Evolutionary conservation across 2,113 vertebrate species (phyloP).

Genomic region (Amphilophus citrinellus): DNA sequence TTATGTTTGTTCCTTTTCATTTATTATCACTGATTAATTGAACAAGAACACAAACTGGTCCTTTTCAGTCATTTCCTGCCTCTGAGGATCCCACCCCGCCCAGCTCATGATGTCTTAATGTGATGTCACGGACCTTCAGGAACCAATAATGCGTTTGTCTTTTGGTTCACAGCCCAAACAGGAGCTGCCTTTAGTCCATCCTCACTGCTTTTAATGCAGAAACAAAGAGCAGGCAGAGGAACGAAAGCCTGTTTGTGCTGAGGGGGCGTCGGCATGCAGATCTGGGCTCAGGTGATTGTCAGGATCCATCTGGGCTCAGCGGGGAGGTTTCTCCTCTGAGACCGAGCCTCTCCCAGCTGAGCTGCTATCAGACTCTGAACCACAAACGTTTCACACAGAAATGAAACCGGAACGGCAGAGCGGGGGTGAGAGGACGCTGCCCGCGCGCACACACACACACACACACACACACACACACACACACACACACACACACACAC

Average conservation of each 20-base stretch:
- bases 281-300: neutral
- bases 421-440: neutral
- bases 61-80: neutral
- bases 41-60: neutral
- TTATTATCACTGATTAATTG: neutral
- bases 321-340: neutral
- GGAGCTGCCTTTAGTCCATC: fast-evolving
- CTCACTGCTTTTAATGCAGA: neutral
- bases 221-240: neutral
- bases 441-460: neutral
- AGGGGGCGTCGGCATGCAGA: neutral
- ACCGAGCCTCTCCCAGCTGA: neutral
- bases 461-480: no score
- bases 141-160: neutral
- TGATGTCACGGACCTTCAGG: neutral
- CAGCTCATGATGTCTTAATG: neutral
- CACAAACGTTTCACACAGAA: neutral
- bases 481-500: no score
- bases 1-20: fast-evolving
- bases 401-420: fast-evolving
- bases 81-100: no score
- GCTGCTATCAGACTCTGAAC: neutral
- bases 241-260: neutral
- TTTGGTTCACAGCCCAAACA: neutral
- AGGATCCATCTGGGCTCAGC: neutral